Base-by-base conservation (phyloP, 1,140 invertebrate species). In the Anastrepha obliqua region DNA sequence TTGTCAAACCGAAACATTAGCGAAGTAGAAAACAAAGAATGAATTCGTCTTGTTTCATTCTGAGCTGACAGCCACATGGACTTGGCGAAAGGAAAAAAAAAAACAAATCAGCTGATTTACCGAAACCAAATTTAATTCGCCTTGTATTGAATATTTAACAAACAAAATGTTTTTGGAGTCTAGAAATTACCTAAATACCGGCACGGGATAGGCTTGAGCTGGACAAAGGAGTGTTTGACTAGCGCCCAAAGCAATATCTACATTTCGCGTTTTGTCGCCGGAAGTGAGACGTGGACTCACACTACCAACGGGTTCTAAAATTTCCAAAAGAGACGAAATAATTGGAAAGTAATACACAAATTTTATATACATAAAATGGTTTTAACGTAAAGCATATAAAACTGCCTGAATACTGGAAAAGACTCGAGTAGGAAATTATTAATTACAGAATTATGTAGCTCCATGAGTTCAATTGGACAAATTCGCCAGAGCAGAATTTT, bases 151-250 rank as follows among this genome's bases (percentile, higher is more conserved):
- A 29, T 29, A 29, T 29, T 29, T 29, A 29, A 29, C 29, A 67
- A 20, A 29, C 2, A 67, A 42, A 9, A 2, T 58, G 60, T 90
- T 93, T 95, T 88, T 29, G 39, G 85, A 3, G 88, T 11, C 59
- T 55, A 62, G 29, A 6, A 2, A 93, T 95, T 95, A 96, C 95
- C 96, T 95, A 94, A 95, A 95, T 89, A 94, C 94, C 29, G 96
- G 95, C 87, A 96, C 94, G 20, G 96, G 96, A 92, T 94, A 96
- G 44, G 95, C 95, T 93, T 96, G 95, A 88, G 95, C 96, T 55
- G 95, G 95, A 91, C 96, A 97, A 58, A 96, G 94, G 3, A 96
- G 90, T 85, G 94, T 93, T 42, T 92, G 91, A 90, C 90, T 91
- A 8, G 88, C 88, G 87, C 89, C 86, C 89, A 89, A 74, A 42